Conservation (phyloP, 2,888 invertebrate species). For the Ichneumoninae sp. region DNA sequence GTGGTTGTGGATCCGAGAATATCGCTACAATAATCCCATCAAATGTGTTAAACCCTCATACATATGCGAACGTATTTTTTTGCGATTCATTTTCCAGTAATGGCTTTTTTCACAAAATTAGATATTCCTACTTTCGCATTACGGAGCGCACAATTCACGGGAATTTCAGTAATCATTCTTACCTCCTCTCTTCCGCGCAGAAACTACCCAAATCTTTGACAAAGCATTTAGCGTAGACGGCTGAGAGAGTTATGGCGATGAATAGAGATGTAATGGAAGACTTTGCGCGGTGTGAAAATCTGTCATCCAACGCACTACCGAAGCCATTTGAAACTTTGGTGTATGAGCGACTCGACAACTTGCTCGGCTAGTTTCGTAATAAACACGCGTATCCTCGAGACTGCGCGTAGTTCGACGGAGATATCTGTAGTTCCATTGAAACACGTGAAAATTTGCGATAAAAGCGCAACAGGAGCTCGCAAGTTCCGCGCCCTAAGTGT, state of each 20-base stretch:
- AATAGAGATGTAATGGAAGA: not conserved
- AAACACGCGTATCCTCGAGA: not conserved
- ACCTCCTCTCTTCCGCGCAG: too few species aligned
- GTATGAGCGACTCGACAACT: conserved; percentile 41
- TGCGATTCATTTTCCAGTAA: too few species aligned
- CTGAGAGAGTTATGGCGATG: not conserved
- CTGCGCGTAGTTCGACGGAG: not conserved
- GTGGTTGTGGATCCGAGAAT: too few species aligned
- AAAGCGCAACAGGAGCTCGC: not conserved
- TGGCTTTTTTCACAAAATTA: too few species aligned
- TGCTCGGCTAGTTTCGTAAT: not conserved
- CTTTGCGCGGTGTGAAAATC: not conserved
- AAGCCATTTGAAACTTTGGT: conserved; percentile 36
- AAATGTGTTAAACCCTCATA: too few species aligned
- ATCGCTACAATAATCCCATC: too few species aligned
- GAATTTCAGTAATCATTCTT: too few species aligned
- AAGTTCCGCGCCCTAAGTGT: not conserved
- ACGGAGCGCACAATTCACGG: too few species aligned
- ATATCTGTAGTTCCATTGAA: not conserved
- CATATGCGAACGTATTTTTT: too few species aligned
- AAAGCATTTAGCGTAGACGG: not conserved
- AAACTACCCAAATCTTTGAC: not conserved
- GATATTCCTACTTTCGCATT: too few species aligned
- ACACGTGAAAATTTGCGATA: not conserved
- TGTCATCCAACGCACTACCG: not conserved